phyloP scores from a whole-genome alignment of 2,888 invertebrate species.

The Endotricha flammealis region DNA sequence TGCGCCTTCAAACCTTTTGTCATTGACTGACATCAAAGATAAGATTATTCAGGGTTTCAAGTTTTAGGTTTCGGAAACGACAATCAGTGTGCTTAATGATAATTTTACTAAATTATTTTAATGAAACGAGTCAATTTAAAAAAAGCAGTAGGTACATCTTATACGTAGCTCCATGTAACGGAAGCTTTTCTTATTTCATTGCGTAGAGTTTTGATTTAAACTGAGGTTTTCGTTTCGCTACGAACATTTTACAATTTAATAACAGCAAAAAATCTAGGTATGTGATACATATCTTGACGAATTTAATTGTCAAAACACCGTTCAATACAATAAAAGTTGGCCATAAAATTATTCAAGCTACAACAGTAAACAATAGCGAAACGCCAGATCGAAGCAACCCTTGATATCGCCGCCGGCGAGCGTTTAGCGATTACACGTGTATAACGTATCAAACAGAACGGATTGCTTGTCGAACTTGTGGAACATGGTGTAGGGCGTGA shows the following conservation, averaged over 20 bases:
- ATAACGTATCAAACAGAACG: constrained; percentile 37
- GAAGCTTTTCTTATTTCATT: no score
- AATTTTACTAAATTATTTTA: no score
- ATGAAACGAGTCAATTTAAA: no score
- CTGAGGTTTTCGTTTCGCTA: no score
- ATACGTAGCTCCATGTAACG: no score
- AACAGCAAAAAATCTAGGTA: no score
- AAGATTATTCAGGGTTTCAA: constrained; percentile 5
- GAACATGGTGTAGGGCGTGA: constrained; percentile 45
- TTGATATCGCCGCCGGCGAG: constrained; percentile 11
- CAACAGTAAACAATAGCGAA: constrained; percentile 3
- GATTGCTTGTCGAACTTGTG: constrained; percentile 64
- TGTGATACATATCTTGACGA: no score
- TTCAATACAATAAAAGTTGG: background rate
- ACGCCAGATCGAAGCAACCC: background rate
- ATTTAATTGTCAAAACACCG: background rate
- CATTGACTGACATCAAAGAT: constrained; percentile 3
- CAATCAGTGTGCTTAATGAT: no score
- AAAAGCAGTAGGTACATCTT: no score
- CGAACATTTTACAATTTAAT: no score
- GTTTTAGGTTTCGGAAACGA: no score
- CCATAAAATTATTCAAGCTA: background rate
- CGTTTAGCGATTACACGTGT: constrained; percentile 49
- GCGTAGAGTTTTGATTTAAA: no score
- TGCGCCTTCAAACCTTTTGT: constrained; percentile 14